Evolutionary conservation across 1,140 invertebrate genomes (phyloP), one percentile per base, ranked within the genome.

Genomic region (Drosophila aff.): DNA sequence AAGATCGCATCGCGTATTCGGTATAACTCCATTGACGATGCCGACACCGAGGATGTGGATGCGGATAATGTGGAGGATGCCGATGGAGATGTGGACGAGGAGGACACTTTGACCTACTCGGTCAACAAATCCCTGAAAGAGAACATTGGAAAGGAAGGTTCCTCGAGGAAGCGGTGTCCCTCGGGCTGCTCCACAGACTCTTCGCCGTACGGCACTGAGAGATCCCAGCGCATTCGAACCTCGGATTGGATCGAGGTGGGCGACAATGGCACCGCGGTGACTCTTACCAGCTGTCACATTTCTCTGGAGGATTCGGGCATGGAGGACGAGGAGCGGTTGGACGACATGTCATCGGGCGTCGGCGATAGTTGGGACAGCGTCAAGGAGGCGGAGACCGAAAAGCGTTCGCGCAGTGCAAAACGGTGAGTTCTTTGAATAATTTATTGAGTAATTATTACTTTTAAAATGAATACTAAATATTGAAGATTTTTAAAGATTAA

Each of bases 301-400:
- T 92, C 91, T 49, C 76, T 93, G 16, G 92, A 93, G 74, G 92
- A 93, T 49, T 93, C 92, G 15, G 92, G 92, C 49, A 77, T 93
- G 69, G 92, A 93, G 66, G 92, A 93, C 64, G 92, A 93, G 73
- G 92, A 93, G 63, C 91, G 92, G 8, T 67, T 92, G 57, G 92
- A 92, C 49, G 92, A 92, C 57, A 92, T 92, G 91, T 92, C 92
- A 21, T 93, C 92, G 28, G 92, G 92, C 28, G 92, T 93, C 13
- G 92, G 92, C 59, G 92, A 93, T 55, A 93, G 92, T n/a, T 93
- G 92, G 92, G 92, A 93, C 41, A 93, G 92, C 60, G 92, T 92
- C 61, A 93, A 93, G 84, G 92, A 93, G 68, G 90, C 86, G 9
- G 89, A 93, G 78, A 90, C 81, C 64, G 83, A 92, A 46, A 91